phyloP scores from a whole-genome alignment of 2,113 vertebrate genomes.

The Mola mola region DNA sequence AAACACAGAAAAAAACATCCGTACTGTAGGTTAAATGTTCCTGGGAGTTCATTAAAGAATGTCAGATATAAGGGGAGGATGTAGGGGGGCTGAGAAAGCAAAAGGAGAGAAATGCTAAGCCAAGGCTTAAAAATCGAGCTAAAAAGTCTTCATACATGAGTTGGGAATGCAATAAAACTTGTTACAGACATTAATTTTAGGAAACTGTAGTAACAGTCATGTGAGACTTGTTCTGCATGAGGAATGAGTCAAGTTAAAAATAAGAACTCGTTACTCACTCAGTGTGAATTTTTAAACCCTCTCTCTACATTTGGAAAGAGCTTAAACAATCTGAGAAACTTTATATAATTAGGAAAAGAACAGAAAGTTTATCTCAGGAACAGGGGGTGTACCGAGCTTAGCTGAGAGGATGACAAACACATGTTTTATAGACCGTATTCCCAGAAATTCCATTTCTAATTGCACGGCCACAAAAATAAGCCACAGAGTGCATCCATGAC shows the following conservation, averaged over 20 bases:
- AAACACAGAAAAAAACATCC: constrained; percentile 61
- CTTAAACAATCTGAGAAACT: constrained; percentile 2
- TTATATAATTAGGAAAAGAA: constrained; percentile 11
- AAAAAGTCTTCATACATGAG: constrained; percentile 11
- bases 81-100: constrained; percentile 19
- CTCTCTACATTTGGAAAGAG: neutral
- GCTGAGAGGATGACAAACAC: constrained; percentile 22
- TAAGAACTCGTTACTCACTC: neutral
- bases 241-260: neutral
- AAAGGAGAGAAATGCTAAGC: neutral
- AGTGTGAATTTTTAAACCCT: neutral
- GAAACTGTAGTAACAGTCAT: neutral
- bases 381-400: neutral
- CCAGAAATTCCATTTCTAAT: constrained; percentile 12
- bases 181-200: neutral
- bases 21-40: constrained; percentile 57
- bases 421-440: constrained; percentile 14
- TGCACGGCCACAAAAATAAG: constrained; percentile 14
- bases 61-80: constrained; percentile 48
- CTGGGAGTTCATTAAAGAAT: constrained; percentile 62
- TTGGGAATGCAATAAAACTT: neutral
- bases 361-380: constrained; percentile 2
- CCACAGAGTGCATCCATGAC: neutral
- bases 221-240: neutral
- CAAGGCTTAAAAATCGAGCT: constrained; percentile 2